phyloP scores from a whole-genome alignment of 2,113 vertebrate genomes.

The Passer montanus region DNA sequence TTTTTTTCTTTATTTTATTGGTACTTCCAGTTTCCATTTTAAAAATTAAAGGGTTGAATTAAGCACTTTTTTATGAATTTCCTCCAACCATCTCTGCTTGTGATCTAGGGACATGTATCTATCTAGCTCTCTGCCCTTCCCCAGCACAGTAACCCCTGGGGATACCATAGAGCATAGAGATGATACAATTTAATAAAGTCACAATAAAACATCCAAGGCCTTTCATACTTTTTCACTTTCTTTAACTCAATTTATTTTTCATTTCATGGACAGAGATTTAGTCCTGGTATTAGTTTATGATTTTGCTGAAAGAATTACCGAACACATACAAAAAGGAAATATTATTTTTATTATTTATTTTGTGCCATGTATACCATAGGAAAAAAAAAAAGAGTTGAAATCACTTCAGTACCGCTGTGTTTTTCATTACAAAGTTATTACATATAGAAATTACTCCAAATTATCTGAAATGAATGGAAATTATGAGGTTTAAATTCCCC shows the following conservation, averaged over 20 bases:
- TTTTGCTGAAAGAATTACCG: conserved; percentile 83
- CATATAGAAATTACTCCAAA: conserved; percentile 90
- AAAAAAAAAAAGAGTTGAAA: conserved; percentile 74
- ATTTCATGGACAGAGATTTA: conserved; percentile 86
- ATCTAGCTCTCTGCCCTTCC: conserved; percentile 45
- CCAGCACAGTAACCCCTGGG: conserved; percentile 68
- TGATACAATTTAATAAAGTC: conserved; percentile 82
- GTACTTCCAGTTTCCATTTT: conserved; percentile 37
- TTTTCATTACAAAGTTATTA: conserved; percentile 91
- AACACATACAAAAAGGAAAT: conserved; percentile 84
- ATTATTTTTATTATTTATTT: conserved; percentile 85
- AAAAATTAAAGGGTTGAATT: background rate
- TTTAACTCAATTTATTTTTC: conserved; percentile 89
- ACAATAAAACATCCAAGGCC: conserved; percentile 82
- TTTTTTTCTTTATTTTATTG: background rate
- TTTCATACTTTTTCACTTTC: conserved; percentile 79
- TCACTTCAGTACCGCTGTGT: conserved; percentile 84
- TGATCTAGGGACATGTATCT: conserved; percentile 50
- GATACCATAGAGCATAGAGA: conserved; percentile 71
- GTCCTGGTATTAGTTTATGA: conserved; percentile 86
- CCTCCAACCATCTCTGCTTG: background rate
- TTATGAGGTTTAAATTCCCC: conserved; percentile 89
- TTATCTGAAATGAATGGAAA: conserved; percentile 89
- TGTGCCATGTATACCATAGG: conserved; percentile 80
- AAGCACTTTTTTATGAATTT: background rate